phyloP scores from a whole-genome alignment of 1,140 invertebrate species.

The Trypoxylus dichotomus region DNA sequence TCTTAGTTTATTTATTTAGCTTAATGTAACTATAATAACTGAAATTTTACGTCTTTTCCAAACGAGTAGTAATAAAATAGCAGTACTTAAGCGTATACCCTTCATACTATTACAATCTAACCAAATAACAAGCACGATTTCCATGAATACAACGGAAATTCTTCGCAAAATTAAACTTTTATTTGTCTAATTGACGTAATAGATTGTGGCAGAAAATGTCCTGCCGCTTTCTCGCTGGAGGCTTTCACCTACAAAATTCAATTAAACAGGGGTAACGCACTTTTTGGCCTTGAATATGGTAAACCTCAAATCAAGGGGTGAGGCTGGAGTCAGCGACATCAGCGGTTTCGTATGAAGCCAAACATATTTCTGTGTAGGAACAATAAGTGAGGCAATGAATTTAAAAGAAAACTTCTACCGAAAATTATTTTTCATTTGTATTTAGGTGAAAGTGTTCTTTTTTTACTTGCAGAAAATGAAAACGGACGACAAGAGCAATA shows the following conservation, averaged over 20 bases:
- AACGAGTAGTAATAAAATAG: no score
- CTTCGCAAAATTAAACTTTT: background rate
- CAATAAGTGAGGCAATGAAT: no score
- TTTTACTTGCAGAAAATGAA: constrained; percentile 53
- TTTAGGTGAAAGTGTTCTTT: background rate
- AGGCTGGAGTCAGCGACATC: background rate
- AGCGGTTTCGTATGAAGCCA: no score
- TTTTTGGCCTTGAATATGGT: constrained; percentile 11
- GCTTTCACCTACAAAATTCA: background rate
- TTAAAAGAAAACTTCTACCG: no score
- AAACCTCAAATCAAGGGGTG: background rate
- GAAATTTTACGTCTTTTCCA: no score
- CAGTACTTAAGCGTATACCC: no score
- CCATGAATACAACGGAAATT: background rate
- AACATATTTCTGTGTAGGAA: no score
- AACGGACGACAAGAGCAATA: constrained; percentile 63
- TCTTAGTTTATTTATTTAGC: no score
- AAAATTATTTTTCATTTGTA: no score
- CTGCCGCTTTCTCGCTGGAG: background rate
- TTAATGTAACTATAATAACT: no score
- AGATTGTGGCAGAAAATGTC: background rate
- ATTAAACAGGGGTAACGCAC: constrained; percentile 16
- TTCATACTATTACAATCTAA: no score
- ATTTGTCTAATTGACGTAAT: background rate
- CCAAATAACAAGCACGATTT: no score